Evolutionary conservation across 2,797 vertebrate species (phyloP).

Genomic region (Coendou prehensilis): DNA sequence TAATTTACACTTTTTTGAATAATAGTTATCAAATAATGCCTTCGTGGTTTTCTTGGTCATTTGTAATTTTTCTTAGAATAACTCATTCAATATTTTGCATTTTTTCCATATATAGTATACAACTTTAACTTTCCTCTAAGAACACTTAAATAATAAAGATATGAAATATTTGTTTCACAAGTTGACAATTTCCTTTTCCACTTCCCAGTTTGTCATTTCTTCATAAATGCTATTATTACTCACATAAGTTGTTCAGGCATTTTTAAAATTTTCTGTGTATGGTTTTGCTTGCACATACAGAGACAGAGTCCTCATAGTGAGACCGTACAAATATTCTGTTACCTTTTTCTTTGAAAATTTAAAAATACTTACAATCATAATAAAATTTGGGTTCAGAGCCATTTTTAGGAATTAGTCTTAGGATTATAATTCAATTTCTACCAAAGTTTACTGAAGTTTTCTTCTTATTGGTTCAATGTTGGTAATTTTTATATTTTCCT

Average conservation of each 20-base stretch:
- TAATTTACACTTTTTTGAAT: slow-evolving; percentile 32
- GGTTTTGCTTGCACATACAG: not conserved
- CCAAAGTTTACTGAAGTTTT: not conserved
- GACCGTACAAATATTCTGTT: not conserved
- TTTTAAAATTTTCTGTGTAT: not conserved
- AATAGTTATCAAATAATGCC: not conserved
- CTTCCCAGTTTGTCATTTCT: not conserved
- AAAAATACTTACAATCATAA: not conserved
- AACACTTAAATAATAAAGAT: not conserved
- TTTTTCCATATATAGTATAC: not conserved
- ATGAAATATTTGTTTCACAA: not conserved
- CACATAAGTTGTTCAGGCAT: not conserved
- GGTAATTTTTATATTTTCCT: not conserved
- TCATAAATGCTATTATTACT: not conserved
- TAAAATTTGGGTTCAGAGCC: not conserved
- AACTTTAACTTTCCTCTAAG: not conserved
- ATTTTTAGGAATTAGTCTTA: not conserved
- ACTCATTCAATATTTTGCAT: not conserved
- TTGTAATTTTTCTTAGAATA: not conserved
- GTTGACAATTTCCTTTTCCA: not conserved
- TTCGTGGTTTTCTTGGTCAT: not conserved
- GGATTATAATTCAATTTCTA: not conserved
- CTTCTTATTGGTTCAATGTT: not conserved
- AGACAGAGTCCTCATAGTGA: not conserved
- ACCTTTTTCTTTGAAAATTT: not conserved